Percentiles rank a stretch among this genome's conserved stretches.
Evolutionary conservation across 1,140 invertebrate genomes (phyloP).

Genomic region (Littorina saxatilis): DNA sequence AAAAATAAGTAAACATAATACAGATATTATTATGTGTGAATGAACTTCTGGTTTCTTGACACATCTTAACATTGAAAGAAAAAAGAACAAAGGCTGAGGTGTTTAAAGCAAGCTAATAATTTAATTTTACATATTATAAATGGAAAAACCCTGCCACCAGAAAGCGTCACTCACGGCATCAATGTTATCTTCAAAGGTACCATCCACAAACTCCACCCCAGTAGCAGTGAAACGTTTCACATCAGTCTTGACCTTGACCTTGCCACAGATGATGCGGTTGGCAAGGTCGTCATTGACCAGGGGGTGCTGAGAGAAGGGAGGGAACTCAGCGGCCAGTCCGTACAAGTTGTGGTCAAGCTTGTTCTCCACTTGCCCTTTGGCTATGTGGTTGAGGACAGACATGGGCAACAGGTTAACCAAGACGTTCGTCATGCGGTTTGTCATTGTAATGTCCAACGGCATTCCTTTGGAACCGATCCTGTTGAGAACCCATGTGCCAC

Average conservation of each 20-base stretch:
- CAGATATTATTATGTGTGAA: too few relatives aligned
- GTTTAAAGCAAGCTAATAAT: too few relatives aligned
- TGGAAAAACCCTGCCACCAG: too few relatives aligned
- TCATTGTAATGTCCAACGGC: neutral
- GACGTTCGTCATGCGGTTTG: slow-evolving; percentile 6
- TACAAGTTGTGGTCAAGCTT: slow-evolving; percentile 77
- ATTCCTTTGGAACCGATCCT: neutral
- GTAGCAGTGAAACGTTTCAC: slow-evolving; percentile 69
- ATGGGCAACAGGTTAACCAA: neutral
- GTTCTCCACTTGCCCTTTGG: slow-evolving; percentile 3
- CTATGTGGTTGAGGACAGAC: neutral
- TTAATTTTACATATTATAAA: too few relatives aligned
- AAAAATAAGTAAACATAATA: too few relatives aligned
- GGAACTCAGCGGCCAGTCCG: slow-evolving; percentile 74
- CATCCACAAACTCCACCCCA: slow-evolving; percentile 74
- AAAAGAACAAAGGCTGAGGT: too few relatives aligned
- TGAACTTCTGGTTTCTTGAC: too few relatives aligned
- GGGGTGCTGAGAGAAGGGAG: slow-evolving; percentile 75
- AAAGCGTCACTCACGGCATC: slow-evolving; percentile 57
- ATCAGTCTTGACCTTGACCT: slow-evolving; percentile 74
- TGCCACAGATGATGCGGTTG: slow-evolving; percentile 76
- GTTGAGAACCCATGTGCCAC: neutral
- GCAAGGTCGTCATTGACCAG: slow-evolving; percentile 78
- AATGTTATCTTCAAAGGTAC: slow-evolving; percentile 63
- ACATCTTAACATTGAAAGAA: too few relatives aligned